Base-by-base conservation (phyloP, 2,888 invertebrate genomes). In the Lithophane semibrunnea region DNA sequence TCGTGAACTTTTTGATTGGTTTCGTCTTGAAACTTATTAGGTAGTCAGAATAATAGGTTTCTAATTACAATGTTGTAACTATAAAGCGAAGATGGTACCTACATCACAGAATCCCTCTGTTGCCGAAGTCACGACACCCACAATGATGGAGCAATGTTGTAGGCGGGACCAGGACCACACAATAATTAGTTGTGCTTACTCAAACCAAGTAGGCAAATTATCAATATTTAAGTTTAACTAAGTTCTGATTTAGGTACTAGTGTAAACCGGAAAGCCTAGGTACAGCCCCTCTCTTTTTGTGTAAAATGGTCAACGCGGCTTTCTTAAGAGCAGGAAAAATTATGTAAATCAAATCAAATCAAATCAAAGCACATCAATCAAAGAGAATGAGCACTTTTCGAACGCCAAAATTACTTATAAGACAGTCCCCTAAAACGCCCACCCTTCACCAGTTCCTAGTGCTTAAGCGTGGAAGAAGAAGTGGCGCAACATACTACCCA, bases 51-150 rank as follows among this genome's bases (percentile, higher is more conserved):
- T 73, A 79, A 60, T 73, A 63, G 63, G n/a, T 44, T 80, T 61
- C 42, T 61, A 63, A 73, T 78, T 63, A 78, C 24, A 70, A 67
- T 42, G 1, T 72, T 37, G 18, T n/a, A 63, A 64, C n/a, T 44
- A 64, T 16, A 68, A 70, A 24, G 37, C 54, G 8, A 47, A 52
- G 24, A 52, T 12, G 44, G 52, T 37, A 66, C 29, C 29, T 29
- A 29, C 21, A 73, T 73, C 60, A 66, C 13, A 58, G 44, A 13
- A 73, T 44, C 18, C 29, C n/a, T 56, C 80, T 79, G 79, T 79
- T 80, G n/a, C 16, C 9, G 24, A 47, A 79, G 60, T 80, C 47
- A 75, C 56, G 44, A 68, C 75, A 68, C 80, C 79, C 75, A 79
- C 79, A n/a, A 13, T 21, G 10, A 44, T 64, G 49, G 9, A 47